phyloP scores from a whole-genome alignment of 1,140 invertebrate genomes.

The Zaprionus lachaisei region DNA sequence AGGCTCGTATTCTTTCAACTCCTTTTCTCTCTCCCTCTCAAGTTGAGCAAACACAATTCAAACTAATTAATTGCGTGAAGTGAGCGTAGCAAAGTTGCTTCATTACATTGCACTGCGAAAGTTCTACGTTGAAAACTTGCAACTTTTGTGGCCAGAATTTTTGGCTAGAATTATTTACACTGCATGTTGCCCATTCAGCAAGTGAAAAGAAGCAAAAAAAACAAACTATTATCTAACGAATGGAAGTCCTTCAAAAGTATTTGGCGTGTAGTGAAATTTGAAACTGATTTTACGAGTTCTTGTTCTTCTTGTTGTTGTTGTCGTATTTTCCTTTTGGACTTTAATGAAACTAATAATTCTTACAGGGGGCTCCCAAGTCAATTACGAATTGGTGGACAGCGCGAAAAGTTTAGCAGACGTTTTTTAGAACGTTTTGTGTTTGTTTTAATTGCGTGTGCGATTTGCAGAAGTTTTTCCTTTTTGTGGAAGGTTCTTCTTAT shows the following conservation, averaged over 20 bases:
- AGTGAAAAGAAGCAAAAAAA: neutral
- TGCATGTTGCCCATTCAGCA: neutral
- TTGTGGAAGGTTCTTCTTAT: neutral
- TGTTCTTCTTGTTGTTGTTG: neutral
- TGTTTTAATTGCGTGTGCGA: conserved; percentile 11
- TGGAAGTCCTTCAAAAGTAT: conserved; percentile 24
- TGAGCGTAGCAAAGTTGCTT: conserved; percentile 9
- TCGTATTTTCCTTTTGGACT: neutral
- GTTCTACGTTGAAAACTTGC: neutral
- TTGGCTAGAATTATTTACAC: conserved; percentile 4
- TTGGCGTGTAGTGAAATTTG: conserved; percentile 4
- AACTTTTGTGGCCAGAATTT: neutral
- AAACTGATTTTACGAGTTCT: neutral
- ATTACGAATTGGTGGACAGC: conserved; percentile 1
- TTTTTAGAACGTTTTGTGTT: conserved; percentile 9
- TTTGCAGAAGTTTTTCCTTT: conserved; percentile 2
- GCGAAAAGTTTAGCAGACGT: conserved; percentile 12
- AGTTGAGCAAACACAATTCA: conserved; percentile 16
- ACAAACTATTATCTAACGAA: conserved; percentile 7
- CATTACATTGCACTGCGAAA: conserved; percentile 14
- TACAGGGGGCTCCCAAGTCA: neutral
- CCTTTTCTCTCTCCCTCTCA: neutral
- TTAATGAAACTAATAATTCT: conserved; percentile 25
- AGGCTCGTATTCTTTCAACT: conserved; percentile 3
- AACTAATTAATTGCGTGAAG: conserved; percentile 26